Percentiles rank a stretch among this genome's conserved stretches.
phyloP scores from a whole-genome alignment of 2,888 invertebrate species.

The Drosophila imparisetae region DNA sequence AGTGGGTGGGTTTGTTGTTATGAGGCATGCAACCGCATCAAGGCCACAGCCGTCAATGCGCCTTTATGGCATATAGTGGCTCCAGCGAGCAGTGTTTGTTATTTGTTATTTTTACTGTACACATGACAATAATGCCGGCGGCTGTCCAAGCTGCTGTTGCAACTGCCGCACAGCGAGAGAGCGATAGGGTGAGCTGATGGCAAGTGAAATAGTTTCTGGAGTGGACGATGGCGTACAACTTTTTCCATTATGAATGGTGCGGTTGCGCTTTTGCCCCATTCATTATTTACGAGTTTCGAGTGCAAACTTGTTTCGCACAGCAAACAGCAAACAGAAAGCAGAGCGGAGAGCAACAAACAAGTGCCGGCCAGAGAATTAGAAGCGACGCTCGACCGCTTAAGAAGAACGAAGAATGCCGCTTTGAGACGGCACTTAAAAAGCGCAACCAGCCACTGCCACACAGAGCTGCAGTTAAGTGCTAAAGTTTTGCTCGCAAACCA shows the following conservation, averaged over 20 bases:
- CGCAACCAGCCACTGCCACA: conserved; percentile 1
- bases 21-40: conserved; percentile 52
- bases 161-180: neutral
- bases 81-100: conserved; percentile 52
- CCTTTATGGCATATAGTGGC: conserved; percentile 52
- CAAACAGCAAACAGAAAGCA: neutral
- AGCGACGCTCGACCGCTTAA: conserved; percentile 70
- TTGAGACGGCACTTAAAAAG: conserved; percentile 33
- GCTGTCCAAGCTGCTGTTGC: conserved; percentile 34
- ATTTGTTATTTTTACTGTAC: conserved; percentile 76
- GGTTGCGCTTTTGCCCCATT: conserved; percentile 78
- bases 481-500: conserved; percentile 58
- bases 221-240: conserved; percentile 68
- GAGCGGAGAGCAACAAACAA: conserved; percentile 65
- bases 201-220: conserved; percentile 78
- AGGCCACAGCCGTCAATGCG: conserved; percentile 56
- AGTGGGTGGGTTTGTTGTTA: neutral
- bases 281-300: conserved; percentile 80
- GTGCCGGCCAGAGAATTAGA: conserved; percentile 78
- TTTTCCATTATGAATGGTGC: conserved; percentile 81
- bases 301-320: conserved; percentile 72
- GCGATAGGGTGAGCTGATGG: conserved; percentile 36
- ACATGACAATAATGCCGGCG: conserved; percentile 75
- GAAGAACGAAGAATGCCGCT: conserved; percentile 38
- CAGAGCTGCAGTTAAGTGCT: conserved; percentile 63